Base-by-base conservation (phyloP, 2,797 vertebrate species). In the Carcharodon carcharias region DNA sequence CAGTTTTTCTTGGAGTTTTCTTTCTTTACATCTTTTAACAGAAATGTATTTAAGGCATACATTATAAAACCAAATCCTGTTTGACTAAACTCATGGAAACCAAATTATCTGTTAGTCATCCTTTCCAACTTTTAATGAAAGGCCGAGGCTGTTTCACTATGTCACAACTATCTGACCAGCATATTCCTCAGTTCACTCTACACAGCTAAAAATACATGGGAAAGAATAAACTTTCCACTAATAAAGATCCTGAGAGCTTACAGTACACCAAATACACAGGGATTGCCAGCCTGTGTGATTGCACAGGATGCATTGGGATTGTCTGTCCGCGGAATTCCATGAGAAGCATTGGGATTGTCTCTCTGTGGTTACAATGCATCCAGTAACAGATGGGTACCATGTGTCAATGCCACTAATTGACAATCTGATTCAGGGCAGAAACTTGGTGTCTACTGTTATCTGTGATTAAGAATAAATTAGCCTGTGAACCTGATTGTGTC, bases 191-290 rank as follows among this genome's bases (percentile, higher is more conserved):
- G 61, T 12, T 50, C 93, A 26, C 93, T 63, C 18, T 95, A 67
- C 67, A 69, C 45, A 95, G 45, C 65, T 95, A 95, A 73, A 95
- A 95, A 95, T 95, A 95, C 65, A 95, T 50, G 93, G 91, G 40
- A 95, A 95, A 67, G 45, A 95, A 95, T 69, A 69, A 92, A 92
- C 89, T 95, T 95, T 95, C 63, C 92, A 95, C n/a, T 9, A 31
- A 93, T 65, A 65, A 69, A 71, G 65, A 14, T 71, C 40, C 54
- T 50, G 45, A 31, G 40, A 95, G 67, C 93, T 95, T 67, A 31
- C 26, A 71, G 71, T 73, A 95, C 65, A 69, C 40, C 21, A 65
- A 65, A 69, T 69, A 69, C 18, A 71, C 67, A 54, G 67, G 65
- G 11, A 31, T 54, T 50, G 65, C 65, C 67, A 28, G 67, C 45